A percentile compares a stretch with the other conserved stretches of the same genome.
These are phyloP conservation scores for Mormyrus lacerda DNA, from an alignment of 2,113 vertebrate genomes.

Conservation along the genomic window DNA sequence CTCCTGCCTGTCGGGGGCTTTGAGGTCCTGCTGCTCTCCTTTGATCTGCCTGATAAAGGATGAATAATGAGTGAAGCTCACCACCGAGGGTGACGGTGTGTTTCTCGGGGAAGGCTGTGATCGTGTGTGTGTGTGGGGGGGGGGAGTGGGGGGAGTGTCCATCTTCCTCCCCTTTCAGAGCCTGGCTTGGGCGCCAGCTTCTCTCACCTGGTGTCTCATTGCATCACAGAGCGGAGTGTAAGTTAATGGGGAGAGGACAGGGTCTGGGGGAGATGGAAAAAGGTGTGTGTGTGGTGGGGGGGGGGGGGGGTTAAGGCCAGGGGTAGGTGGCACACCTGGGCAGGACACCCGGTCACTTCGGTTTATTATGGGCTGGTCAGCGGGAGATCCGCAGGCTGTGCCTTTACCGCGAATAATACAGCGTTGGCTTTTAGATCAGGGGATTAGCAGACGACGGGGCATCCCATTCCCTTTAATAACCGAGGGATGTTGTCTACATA, in stretches of 20 bases:
- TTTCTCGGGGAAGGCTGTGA: conserved; percentile 13
- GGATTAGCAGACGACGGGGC: not conserved
- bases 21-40: conserved; percentile 62
- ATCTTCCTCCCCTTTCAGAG: conserved; percentile 43
- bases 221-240: conserved; percentile 25
- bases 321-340: conserved; percentile 41
- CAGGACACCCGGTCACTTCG: not conserved
- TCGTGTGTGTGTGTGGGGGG: conserved; percentile 26
- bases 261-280: conserved; percentile 37
- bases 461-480: not conserved
- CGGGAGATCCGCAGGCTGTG: not conserved
- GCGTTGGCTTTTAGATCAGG: not conserved
- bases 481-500: not conserved
- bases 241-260: conserved; percentile 50
- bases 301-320: conserved; percentile 43
- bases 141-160: conserved; percentile 36
- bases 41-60: conserved; percentile 72
- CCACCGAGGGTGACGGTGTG: conserved; percentile 36
- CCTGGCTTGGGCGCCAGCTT: conserved; percentile 13
- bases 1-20: conserved; percentile 69
- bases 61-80: conserved; percentile 55
- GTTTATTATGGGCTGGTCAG: not conserved
- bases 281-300: no score
- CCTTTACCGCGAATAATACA: not conserved
- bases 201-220: conserved; percentile 19